Conservation (phyloP, 2,113 vertebrate genomes). For the Coracopsis vasa region DNA sequence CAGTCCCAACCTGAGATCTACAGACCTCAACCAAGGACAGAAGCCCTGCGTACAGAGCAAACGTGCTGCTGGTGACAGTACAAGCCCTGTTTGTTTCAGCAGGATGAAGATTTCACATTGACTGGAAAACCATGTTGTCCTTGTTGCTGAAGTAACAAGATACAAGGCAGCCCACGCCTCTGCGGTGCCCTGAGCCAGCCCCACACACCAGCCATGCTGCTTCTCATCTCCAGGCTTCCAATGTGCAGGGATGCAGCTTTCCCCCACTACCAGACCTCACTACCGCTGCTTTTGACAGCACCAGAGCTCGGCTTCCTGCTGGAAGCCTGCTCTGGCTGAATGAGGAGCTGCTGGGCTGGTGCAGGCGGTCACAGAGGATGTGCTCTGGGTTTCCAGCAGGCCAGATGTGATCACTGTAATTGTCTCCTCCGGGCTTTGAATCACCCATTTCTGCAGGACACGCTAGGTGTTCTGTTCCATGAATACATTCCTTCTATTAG, state of each 20-base stretch:
- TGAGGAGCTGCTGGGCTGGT: background rate
- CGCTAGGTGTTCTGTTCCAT: background rate
- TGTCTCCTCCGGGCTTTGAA: background rate
- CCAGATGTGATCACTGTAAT: no score
- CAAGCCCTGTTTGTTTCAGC: background rate
- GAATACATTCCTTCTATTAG: background rate
- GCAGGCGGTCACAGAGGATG: background rate
- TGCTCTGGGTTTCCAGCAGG: no score
- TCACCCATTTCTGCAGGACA: background rate
- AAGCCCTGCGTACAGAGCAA: background rate
- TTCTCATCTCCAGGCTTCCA: background rate
- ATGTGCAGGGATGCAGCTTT: background rate
- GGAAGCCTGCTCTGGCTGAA: background rate
- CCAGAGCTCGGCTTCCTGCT: accelerated
- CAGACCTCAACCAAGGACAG: background rate
- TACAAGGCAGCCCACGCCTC: background rate
- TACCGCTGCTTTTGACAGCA: background rate
- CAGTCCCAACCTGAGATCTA: background rate
- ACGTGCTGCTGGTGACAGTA: background rate
- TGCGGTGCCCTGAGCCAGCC: background rate
- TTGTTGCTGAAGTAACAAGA: background rate
- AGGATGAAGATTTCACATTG: background rate
- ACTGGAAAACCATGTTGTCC: background rate
- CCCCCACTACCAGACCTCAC: background rate
- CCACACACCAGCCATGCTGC: background rate